Base-by-base conservation (phyloP, 2,888 invertebrate species). In the Ormyrus thymus region DNA sequence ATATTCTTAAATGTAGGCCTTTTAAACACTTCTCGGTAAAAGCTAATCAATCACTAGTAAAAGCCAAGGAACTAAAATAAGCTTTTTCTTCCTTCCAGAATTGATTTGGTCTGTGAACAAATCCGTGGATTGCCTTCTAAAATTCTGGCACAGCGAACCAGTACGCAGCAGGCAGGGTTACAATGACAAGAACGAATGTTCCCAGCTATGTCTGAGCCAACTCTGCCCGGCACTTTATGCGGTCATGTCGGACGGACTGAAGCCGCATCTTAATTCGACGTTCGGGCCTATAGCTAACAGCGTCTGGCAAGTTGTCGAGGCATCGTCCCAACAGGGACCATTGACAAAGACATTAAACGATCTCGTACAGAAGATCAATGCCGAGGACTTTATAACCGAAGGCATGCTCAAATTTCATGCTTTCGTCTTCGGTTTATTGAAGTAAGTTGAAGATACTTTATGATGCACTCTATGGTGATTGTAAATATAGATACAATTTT, bases 221-320 rank as follows among this genome's bases (percentile, higher is more conserved):
- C 91, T 97, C 56, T 97, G 97, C 87, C 96, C 97, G 1, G 95
- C 97, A 9, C 91, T 98, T 53, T 95, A 96, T 85, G 94, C 95
- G 5, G 93, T 97, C 77, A 93, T 97, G 85, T 94, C 95, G 84
- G 97, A 97, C 88, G 97, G 97, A 2, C 92, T 97, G 29, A 95
- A 95, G 87, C 94, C 95, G 53, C 94, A 92, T 83, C 92, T 97
- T 72, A 94, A 95, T 87, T 96, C 96, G 6, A 94, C 96, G 56
- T 97, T 97, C 87, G 97, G 97, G 59, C 94, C 95, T 15, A 95
- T 97, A 71, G 93, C 94, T 84, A 96, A 97, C 88, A 95, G 96
- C 7, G 96, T 96, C 70, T 97, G 97, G 97, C 95, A 95, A 91
- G 95, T 97, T 83, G 95, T 97, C 6, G 97, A 97, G 90, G 95